Base-by-base conservation (phyloP, 2,888 invertebrate species). In the Zootermopsis nevadensis region DNA sequence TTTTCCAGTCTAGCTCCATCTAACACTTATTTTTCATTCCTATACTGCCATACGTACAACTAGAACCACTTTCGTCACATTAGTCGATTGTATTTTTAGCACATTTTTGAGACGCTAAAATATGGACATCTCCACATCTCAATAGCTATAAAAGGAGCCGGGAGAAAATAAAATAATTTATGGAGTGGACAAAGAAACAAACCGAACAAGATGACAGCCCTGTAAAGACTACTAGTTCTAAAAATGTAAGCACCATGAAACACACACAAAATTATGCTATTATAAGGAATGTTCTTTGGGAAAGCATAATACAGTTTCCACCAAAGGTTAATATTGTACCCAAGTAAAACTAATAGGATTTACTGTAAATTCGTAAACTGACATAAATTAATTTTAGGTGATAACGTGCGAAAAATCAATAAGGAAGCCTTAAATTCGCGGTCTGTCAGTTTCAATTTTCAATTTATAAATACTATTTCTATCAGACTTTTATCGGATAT, bases 31-130 rank as follows among this genome's bases (percentile, higher is more conserved):
- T 69, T 1, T 69, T 33, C n/a, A 69, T 33, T 33, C 31, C 22
- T 12, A 31, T 69, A 69, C 22, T 69, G 69, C 2, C 33, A 2
- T 31, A 69, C 69, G 77, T 77, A 48, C 77, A 77, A 30, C 31
- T 31, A 27, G 66, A 79, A 77, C 48, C 79, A 66, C 79, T 79
- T 79, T 79, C 77, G 33, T 79, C 79, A 66, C 79, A 79, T 79
- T 79, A 79, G 66, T 22, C n/a, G 33, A 79, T 79, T 66, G 66
- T 79, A 35, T 66, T 27, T 42, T 33, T 77, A 30, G n/a, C 33
- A 33, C 19, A 24, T 24, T n/a, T 42, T 74, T 38, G 74, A 0
- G 74, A 74, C 74, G 38, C 33, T 72, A 72, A 72, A 74, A 74
- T 74, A 74, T 74, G 74, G 38, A 74, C 31, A 42, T 38, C 27